Percentiles rank a stretch among this genome's conserved stretches.
Evolutionary conservation across 2,113 vertebrate genomes (phyloP).

Genomic region (Syrmaticus mikado): DNA sequence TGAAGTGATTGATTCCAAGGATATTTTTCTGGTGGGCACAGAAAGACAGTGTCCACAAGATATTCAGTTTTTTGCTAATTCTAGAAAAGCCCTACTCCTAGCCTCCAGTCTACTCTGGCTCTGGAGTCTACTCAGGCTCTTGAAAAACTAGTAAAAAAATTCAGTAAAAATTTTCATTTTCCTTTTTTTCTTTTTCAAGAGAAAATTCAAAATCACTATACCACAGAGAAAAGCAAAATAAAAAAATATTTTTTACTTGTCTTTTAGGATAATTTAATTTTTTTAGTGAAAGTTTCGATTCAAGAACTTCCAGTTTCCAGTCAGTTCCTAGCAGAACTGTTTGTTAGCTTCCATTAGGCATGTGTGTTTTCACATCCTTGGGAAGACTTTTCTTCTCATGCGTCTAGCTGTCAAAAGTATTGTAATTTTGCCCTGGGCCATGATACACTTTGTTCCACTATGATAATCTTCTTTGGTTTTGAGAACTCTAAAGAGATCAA

Average conservation of each 20-base stretch:
- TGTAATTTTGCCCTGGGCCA: not conserved
- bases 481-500: not conserved
- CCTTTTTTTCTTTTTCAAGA: not conserved
- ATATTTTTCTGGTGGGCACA: not conserved
- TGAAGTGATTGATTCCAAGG: not conserved
- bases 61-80: not conserved
- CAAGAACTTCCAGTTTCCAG: not conserved
- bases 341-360: not conserved
- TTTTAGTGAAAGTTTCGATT: not conserved
- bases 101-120: not conserved
- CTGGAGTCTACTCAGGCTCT: not conserved
- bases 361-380: not conserved
- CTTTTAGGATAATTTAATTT: not conserved
- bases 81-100: rapidly evolving
- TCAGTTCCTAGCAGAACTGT: not conserved
- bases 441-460: not conserved
- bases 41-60: not conserved
- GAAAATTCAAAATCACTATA: not conserved
- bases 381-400: not conserved
- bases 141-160: not conserved
- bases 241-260: too few relatives aligned
- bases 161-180: not conserved
- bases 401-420: not conserved
- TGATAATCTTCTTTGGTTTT: not conserved
- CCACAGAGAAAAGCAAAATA: not conserved